Conservation (phyloP, 2,113 vertebrate species). For the Excalfactoria chinensis region DNA sequence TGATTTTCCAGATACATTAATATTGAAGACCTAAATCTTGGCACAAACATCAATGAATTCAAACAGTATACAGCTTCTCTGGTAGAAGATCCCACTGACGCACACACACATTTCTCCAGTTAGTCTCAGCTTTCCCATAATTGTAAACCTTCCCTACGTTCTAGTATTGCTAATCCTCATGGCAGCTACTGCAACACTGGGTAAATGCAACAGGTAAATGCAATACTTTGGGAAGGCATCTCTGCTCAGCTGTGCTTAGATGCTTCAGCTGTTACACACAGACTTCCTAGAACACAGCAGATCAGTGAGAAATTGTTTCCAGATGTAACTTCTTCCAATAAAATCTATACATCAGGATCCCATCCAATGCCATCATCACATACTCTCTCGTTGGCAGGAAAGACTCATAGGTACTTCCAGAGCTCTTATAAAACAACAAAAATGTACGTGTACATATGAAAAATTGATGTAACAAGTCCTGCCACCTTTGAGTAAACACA, state of each 20-base stretch:
- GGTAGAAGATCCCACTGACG: not conserved
- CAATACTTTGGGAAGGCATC: not conserved
- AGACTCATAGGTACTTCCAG: not conserved
- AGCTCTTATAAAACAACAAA: slow-evolving; percentile 1
- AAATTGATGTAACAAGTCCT: slow-evolving; percentile 1
- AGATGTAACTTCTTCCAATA: not conserved
- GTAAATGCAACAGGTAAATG: not conserved
- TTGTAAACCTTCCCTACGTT: not conserved
- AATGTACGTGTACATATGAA: not conserved
- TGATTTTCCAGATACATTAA: too few species aligned
- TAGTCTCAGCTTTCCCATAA: not conserved
- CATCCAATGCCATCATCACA: not conserved
- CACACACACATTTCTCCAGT: not conserved
- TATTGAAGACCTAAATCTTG: not conserved
- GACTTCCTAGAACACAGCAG: not conserved
- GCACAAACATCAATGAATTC: not conserved
- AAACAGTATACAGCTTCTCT: not conserved
- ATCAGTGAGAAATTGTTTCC: not conserved
- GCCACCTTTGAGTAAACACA: not conserved
- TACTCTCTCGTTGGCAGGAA: not conserved
- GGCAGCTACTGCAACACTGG: not conserved
- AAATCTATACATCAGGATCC: not conserved
- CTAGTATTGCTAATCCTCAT: not conserved
- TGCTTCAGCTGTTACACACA: too few species aligned
- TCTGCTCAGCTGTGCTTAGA: not conserved